phyloP scores from a whole-genome alignment of 2,113 vertebrate species.

The Thunnus thynnus region DNA sequence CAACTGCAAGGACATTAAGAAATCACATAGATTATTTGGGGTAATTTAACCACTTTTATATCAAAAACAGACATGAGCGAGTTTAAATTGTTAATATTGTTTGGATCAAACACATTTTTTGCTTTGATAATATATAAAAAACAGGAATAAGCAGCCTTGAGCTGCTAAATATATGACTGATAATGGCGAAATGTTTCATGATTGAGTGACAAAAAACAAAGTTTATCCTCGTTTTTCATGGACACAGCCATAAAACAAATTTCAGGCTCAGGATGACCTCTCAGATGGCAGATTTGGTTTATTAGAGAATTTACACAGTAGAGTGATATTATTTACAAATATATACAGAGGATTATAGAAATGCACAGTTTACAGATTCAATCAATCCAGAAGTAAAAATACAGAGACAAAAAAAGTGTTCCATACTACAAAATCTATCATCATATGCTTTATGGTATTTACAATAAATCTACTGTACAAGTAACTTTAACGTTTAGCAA shows the following conservation, averaged over 20 bases:
- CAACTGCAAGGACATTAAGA: constrained; percentile 38
- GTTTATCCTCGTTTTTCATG: neutral
- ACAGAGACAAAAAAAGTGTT: constrained; percentile 24
- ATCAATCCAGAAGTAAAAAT: constrained; percentile 40
- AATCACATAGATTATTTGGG: constrained; percentile 16
- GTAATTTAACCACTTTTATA: constrained; percentile 31
- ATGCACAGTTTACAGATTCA: constrained; percentile 49
- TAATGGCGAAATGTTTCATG: neutral
- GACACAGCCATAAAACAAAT: neutral
- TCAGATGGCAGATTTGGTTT: constrained; percentile 53
- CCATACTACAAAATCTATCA: constrained; percentile 30
- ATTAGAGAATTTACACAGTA: constrained; percentile 64
- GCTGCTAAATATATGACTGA: neutral
- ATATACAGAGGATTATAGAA: constrained; percentile 62
- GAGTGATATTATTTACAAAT: constrained; percentile 68
- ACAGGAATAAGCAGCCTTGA: constrained; percentile 4
- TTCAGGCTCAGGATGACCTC: neutral
- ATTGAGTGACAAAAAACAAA: neutral
- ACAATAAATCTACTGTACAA: constrained; percentile 60
- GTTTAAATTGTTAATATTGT: constrained; percentile 21
- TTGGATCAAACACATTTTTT: constrained; percentile 35
- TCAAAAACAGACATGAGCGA: constrained; percentile 38
- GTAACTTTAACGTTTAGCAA: constrained; percentile 32
- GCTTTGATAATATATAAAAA: constrained; percentile 1
- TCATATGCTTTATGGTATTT: constrained; percentile 57